Evolutionary conservation across 2,888 invertebrate species (phyloP), one percentile per base, ranked within the genome.

Genomic region (Drosophila dives): DNA sequence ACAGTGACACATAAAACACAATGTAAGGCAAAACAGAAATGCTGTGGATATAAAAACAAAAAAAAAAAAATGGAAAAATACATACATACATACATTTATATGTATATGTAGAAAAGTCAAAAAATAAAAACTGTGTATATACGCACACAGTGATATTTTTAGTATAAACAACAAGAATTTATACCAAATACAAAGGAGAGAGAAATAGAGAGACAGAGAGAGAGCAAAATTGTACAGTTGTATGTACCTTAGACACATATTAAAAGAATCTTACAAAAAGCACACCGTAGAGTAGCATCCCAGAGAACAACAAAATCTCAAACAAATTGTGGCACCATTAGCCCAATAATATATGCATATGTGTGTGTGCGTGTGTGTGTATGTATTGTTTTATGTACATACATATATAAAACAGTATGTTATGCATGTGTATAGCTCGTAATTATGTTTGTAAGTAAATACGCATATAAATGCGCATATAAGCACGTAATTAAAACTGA

Each of bases 71-170:
- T n/a, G 56, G 26, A 71, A 10, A 42, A 6, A 62, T 15, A 45
- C 8, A 49, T 33, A 53, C 12, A 26, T 29, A 56, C 26, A 34
- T n/a, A 49, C 4, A 7, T 53, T 29, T 7, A 45, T 40, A 20
- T 26, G 50, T 58, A 64, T 55, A 56, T 53, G 45, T 68, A 83
- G 75, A 77, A 62, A 68, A 42, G 29, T 40, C 29, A 40, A n/a
- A 56, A 42, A 64, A 63, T 60, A 72, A 72, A 65, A 72, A 62
- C 64, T 59, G 56, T 69, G 70, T 81, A 83, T 75, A 86, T 78
- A 81, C 82, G 71, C 85, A 88, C 72, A 90, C 88, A 90, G 72
- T 75, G 75, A 87, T 90, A 91, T 91, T 90, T 91, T 87, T 90
- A 90, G 90, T 89, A 90, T 91, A 91, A 90, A 89, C 88, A 88